Percentiles rank a stretch among this genome's conserved stretches.
phyloP scores from a whole-genome alignment of 2,888 invertebrate genomes.

The Caenorhabditis sp. region DNA sequence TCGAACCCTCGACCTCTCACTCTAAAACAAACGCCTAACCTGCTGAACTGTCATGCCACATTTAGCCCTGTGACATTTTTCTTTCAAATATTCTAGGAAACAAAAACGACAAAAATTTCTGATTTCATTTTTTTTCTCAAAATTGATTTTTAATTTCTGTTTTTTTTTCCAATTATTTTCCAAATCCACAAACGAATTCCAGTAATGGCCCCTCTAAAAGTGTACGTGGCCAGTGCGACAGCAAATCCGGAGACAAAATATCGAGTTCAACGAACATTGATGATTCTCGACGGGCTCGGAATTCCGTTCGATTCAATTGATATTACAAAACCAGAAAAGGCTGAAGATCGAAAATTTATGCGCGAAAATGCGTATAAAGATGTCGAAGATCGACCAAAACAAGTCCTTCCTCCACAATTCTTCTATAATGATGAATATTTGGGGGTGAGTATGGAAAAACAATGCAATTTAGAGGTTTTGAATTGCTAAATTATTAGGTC shows the following conservation, averaged over 20 bases:
- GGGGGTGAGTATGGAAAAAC: slow-evolving; percentile 82
- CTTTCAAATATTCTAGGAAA: too few relatives aligned
- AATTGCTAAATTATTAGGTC: slow-evolving; percentile 1
- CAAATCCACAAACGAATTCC: neutral
- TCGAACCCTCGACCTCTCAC: too few relatives aligned
- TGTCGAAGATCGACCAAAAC: slow-evolving; percentile 52
- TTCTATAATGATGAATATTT: slow-evolving; percentile 91
- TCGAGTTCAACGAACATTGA: slow-evolving; percentile 88
- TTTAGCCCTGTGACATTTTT: too few relatives aligned
- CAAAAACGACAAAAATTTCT: too few relatives aligned
- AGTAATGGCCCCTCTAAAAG: slow-evolving; percentile 56
- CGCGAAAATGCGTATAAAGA: slow-evolving; percentile 78
- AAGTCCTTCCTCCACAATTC: slow-evolving; percentile 85
- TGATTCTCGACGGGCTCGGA: slow-evolving; percentile 90
- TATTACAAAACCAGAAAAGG: slow-evolving; percentile 88
- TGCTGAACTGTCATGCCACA: too few relatives aligned
- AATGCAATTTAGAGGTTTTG: too few relatives aligned
- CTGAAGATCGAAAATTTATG: slow-evolving; percentile 82
- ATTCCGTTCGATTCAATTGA: slow-evolving; percentile 89
- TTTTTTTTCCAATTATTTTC: neutral
- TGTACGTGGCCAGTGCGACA: slow-evolving; percentile 64
- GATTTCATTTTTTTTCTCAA: too few relatives aligned
- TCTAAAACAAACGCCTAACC: too few relatives aligned
- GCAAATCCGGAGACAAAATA: slow-evolving; percentile 82
- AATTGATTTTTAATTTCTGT: neutral